Percentiles rank a stretch among this genome's conserved stretches.
Evolutionary conservation across 2,113 vertebrate species (phyloP).

Genomic region (Ictalurus punctatus): DNA sequence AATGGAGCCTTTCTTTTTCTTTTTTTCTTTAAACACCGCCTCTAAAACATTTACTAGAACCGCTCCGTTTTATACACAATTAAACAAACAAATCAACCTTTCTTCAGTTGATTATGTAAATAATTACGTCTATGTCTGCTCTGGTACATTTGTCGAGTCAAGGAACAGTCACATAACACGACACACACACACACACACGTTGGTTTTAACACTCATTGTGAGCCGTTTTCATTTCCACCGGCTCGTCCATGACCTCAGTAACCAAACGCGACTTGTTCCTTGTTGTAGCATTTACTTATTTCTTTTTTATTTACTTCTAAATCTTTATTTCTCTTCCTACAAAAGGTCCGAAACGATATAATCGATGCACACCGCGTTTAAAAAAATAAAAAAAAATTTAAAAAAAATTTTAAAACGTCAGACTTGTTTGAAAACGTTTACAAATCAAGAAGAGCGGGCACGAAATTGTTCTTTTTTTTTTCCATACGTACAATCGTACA

Average conservation of each 20-base stretch:
- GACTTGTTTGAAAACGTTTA: background rate
- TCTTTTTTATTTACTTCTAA: too few species aligned
- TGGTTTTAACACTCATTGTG: background rate
- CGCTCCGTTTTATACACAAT: background rate
- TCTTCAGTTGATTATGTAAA: conserved; percentile 3
- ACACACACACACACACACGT: background rate
- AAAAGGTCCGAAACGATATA: background rate
- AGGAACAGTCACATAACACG: conserved; percentile 9
- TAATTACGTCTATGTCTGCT: background rate
- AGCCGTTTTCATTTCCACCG: background rate
- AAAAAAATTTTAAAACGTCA: background rate
- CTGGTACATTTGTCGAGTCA: background rate
- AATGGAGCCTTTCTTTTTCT: background rate
- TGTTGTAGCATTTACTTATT: too few species aligned
- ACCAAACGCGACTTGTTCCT: background rate
- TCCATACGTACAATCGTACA: too few species aligned
- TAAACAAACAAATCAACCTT: conserved; percentile 21
- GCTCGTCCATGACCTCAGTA: background rate
- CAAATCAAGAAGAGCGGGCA: background rate
- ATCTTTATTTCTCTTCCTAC: background rate
- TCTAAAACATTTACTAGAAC: background rate
- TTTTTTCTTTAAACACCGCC: background rate
- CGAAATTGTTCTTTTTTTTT: too few species aligned
- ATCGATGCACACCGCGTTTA: background rate
- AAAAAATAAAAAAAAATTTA: background rate